These are phyloP conservation scores for Phymorhynchus buccinoides DNA, from an alignment of 1,140 invertebrate genomes.

Conservation along the genomic window DNA sequence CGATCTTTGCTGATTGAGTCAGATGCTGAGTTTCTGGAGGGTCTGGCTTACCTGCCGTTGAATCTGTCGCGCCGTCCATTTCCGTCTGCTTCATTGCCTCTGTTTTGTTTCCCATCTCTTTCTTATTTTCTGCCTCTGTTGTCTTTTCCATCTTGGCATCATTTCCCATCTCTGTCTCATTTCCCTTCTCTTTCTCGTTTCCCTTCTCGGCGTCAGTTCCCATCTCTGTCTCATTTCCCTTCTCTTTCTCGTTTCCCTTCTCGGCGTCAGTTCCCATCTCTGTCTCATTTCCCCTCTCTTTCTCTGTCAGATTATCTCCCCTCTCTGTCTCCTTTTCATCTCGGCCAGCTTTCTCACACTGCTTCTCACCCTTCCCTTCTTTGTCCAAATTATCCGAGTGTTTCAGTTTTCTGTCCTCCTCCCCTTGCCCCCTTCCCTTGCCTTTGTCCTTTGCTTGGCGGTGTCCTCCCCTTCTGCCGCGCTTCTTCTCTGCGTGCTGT, in stretches of 20 bases:
- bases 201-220: constrained; percentile 2
- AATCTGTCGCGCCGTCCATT: no score
- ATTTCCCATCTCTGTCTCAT: not conserved
- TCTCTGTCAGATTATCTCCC: not conserved
- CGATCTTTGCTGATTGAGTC: no score
- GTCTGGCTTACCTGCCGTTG: no score
- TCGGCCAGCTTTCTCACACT: no score
- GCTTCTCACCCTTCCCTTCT: no score
- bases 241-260: constrained; percentile 8
- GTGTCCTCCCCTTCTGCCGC: not conserved
- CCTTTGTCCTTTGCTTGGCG: constrained; percentile 37
- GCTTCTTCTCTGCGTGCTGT: no score
- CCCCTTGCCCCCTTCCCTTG: constrained; percentile 31
- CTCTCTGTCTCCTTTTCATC: not conserved
- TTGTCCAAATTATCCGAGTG: not conserved
- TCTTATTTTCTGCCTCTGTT: not conserved
- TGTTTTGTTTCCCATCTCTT: no score
- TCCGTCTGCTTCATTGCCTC: no score
- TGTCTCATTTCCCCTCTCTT: constrained; percentile 7
- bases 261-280: not conserved
- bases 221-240: not conserved
- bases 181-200: not conserved
- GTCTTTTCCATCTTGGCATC: constrained; percentile 6
- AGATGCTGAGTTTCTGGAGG: no score
- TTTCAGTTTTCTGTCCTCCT: not conserved